Evolutionary conservation across 2,797 vertebrate species (phyloP).

Genomic region (Hipposideros larvatus): DNA sequence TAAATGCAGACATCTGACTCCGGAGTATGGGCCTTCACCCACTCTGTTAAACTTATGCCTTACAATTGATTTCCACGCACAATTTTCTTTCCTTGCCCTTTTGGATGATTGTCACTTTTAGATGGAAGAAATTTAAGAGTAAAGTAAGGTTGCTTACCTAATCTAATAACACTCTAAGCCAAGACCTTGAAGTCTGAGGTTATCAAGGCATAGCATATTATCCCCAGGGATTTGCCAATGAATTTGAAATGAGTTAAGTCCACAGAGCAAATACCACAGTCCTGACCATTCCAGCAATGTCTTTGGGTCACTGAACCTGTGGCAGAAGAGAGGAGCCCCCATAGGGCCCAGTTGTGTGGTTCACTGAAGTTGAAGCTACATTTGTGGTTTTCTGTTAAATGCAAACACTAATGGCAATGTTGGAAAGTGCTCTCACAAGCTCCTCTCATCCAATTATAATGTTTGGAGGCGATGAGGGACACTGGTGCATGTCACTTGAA

Average conservation of each 20-base stretch:
- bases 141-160: background rate
- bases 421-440: background rate
- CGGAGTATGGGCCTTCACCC: background rate
- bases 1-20: background rate
- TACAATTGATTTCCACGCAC: background rate
- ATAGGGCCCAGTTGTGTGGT: background rate
- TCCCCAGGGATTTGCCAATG: background rate
- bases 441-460: background rate
- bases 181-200: background rate
- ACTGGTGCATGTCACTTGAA: accelerated
- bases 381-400: background rate
- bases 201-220: background rate
- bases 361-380: background rate
- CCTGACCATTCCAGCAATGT: background rate
- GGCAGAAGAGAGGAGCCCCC: background rate
- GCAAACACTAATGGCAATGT: background rate
- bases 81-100: background rate
- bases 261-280: background rate
- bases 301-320: background rate
- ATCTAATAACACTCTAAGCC: background rate
- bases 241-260: background rate
- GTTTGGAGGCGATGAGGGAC: background rate
- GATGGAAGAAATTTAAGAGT: background rate
- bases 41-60: background rate
- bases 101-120: background rate